Conservation (phyloP, 2,113 vertebrate species). For the Phasianus colchicus region DNA sequence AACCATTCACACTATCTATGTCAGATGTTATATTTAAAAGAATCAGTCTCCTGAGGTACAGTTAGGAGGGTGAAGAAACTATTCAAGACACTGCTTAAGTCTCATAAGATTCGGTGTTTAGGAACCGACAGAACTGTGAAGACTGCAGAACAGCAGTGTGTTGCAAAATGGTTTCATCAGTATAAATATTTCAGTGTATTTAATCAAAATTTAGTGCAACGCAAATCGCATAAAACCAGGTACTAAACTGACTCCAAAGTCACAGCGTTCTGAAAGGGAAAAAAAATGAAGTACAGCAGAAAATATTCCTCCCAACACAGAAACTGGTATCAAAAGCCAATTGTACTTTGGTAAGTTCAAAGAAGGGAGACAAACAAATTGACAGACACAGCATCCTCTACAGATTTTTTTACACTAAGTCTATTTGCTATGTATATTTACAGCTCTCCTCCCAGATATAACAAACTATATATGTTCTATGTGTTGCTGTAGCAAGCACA, state of each 20-base stretch:
- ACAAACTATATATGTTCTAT: background rate
- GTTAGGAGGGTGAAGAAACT: background rate
- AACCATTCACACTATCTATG: background rate
- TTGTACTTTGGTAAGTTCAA: constrained; percentile 18
- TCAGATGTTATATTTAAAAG: background rate
- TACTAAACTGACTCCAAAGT: constrained; percentile 8
- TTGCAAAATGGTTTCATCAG: constrained; percentile 4
- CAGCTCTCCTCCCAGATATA: background rate
- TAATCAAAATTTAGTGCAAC: constrained; percentile 14
- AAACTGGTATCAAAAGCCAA: constrained; percentile 18
- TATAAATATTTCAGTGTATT: constrained; percentile 43
- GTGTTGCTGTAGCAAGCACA: constrained; percentile 10
- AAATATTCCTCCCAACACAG: constrained; percentile 37
- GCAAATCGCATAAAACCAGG: constrained; percentile 22
- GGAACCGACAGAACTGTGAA: background rate
- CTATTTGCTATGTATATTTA: background rate
- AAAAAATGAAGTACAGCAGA: background rate
- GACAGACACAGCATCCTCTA: constrained; percentile 43
- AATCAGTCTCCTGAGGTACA: background rate
- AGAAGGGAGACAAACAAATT: constrained; percentile 44
- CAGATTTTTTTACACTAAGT: constrained; percentile 46
- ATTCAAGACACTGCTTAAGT: background rate
- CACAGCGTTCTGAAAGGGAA: background rate
- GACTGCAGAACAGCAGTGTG: background rate
- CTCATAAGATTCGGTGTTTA: background rate